Evolutionary conservation across 35 echinoderm and acorn worm species (phyloP), one percentile per base, ranked within the genome.

Genomic region (Ophioderma brevispina): DNA sequence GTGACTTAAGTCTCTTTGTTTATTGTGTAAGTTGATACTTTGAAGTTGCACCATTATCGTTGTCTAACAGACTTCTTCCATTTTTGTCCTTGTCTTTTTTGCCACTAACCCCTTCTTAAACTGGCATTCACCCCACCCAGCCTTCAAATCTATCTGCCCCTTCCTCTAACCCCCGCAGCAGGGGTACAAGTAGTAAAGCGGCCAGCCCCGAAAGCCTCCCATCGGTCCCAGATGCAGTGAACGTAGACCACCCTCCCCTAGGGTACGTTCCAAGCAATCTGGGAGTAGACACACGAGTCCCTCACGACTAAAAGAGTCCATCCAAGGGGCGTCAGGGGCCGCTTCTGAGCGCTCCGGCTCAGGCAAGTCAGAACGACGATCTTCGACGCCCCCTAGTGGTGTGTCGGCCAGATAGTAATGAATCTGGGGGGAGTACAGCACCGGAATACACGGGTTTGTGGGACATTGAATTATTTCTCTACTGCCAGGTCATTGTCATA

Each of bases 391-490:
- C 37, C 87, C 91, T 21, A 96, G 94, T 75, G 85, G 88, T 33
- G 89, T 90, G 21, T 96, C 94, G 37, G n/a, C 94, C 80, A 86
- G 94, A 92, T 79, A 96, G 94, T 81, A 79, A 90, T 36, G 87
- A 84, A 33, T 82, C 87, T 23, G 84, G 84, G 31, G 84, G 84
- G 5, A 80, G 63, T 37, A 64, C 63, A 79, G 36, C 64, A 18
- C 59, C 81, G 52, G 94, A 96, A 37, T 96, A 96, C 76, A 63
- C 46, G 38, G 94, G 94, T 96, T 96, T 78, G 94, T 96, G 77
- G 49, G 59, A 91, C 76, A 1, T 1, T 64, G 46, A 35, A 35
- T 64, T 64, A 1, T 19, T 43, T 35, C 13, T 59, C 55, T 59
- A 17, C 55, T 35, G 32, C 10, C 6, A 38, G 32, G 33, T 25